phyloP scores from a whole-genome alignment of 2,113 vertebrate species.

The Callipepla squamata region DNA sequence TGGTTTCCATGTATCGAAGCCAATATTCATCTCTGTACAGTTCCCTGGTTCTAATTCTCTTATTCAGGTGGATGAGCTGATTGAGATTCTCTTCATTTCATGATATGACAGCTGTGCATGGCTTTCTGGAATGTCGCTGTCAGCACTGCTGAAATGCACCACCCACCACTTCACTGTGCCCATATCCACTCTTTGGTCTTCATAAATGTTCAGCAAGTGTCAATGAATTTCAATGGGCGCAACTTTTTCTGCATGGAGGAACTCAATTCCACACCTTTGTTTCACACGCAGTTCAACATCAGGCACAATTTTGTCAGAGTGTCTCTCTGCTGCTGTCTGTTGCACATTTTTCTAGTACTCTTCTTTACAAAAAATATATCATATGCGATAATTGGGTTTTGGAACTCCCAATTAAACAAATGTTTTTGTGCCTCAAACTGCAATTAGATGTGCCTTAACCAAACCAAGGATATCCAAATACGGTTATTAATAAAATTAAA shows the following conservation, averaged over 20 bases:
- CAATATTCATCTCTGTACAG: too few relatives aligned
- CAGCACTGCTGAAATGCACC: too few relatives aligned
- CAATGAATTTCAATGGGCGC: neutral
- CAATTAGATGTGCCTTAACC: neutral
- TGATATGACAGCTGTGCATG: too few relatives aligned
- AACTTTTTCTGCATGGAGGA: neutral
- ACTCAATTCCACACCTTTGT: neutral
- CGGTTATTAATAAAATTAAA: neutral
- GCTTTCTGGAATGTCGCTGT: too few relatives aligned
- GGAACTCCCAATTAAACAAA: neutral
- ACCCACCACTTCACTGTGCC: neutral
- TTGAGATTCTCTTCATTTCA: too few relatives aligned
- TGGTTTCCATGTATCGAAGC: too few relatives aligned
- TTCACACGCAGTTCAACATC: neutral
- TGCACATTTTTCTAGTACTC: neutral
- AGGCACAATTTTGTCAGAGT: neutral
- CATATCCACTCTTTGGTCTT: neutral
- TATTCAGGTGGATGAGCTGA: too few relatives aligned
- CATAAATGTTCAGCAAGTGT: neutral
- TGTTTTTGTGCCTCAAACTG: neutral
- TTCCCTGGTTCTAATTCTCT: too few relatives aligned
- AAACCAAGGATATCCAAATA: neutral
- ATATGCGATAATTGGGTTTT: neutral
- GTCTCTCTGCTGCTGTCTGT: neutral
- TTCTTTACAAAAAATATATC: neutral